A percentile compares a stretch with the other conserved stretches of the same genome.
Evolutionary conservation across 2,888 invertebrate genomes (phyloP).

Genomic region (Nomada fucata): DNA sequence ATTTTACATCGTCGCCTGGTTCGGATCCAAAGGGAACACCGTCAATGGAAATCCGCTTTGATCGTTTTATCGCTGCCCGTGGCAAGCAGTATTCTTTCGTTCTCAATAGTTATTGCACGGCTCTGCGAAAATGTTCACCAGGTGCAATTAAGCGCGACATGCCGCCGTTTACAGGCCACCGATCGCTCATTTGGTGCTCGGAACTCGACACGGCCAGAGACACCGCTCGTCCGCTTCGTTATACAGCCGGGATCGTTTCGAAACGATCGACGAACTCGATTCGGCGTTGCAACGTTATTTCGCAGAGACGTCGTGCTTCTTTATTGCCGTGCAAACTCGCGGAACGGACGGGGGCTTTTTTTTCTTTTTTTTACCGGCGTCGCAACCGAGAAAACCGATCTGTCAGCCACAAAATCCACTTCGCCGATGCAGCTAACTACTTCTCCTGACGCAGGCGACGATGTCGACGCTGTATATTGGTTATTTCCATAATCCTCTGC

Average conservation of each 20-base stretch:
- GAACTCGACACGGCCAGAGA: conserved; percentile 1
- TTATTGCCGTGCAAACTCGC: conserved; percentile 30
- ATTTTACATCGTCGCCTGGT: neutral
- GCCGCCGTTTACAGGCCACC: neutral
- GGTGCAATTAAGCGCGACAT: conserved; percentile 19
- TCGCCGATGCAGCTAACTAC: conserved; percentile 41
- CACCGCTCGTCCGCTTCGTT: neutral
- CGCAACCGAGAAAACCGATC: conserved; percentile 27
- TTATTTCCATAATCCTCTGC: neutral
- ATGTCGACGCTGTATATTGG: neutral
- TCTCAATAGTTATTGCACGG: neutral
- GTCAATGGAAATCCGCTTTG: conserved; percentile 5
- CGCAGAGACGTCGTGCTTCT: conserved; percentile 21
- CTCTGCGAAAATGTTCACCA: conserved; percentile 7
- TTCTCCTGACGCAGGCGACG: conserved; percentile 20
- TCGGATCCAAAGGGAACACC: neutral
- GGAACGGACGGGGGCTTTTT: conserved; percentile 11
- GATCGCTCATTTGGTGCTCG: conserved; percentile 16
- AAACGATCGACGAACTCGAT: neutral
- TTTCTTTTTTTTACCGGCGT: conserved; percentile 35
- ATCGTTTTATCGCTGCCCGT: conserved; percentile 10
- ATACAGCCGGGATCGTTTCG: neutral
- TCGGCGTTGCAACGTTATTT: conserved; percentile 15
- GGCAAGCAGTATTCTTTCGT: neutral
- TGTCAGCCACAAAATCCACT: conserved; percentile 24